Base-by-base conservation (phyloP, 2,888 invertebrate species). In the Axea sp. region DNA sequence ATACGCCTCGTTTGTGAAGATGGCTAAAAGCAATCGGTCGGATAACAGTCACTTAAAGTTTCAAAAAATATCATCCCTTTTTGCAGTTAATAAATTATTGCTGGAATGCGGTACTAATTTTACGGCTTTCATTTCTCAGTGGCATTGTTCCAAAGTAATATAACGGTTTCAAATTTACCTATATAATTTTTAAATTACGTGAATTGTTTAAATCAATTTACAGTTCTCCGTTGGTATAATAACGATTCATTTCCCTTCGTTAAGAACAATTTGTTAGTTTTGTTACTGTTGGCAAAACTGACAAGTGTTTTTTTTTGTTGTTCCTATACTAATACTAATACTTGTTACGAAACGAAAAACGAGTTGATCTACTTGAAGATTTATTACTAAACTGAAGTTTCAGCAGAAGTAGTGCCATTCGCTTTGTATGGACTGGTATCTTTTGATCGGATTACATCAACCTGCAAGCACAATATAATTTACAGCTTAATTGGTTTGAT, bases 401-500 rank as follows among this genome's bases (percentile, higher is more conserved):
- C 86, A 65, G 86, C 85, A 39, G 86, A 85, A 72, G 84, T 83
- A 78, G 85, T 84, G 76, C 86, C 86, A 79, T 85, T 86, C 17
- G 77, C 79, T 76, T 85, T 85, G 75, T 81, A 78, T 64, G 84
- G 81, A 76, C 82, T 80, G 74, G 82, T 78, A 72, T 86, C 85
- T 83, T 86, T 86, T 75, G 86, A 84, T 77, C 86, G 82, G 75
- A 86, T 86, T 75, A 85, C 78, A 77, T 86, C 85, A 73, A 86
- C 84, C 86, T 86, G 82, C 35, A 84, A 85, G 73, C 31, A 76
- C n/a, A n/a, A n/a, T n/a, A n/a, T n/a, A n/a, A n/a, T n/a, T n/a
- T n/a, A n/a, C n/a, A n/a, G n/a, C 28, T 6, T 9, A 28, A 11
- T 41, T 30, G n/a, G 5, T 60, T 43, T 8, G 2, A 37, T 37